These are phyloP conservation scores for Chrysaora quinquecirrha DNA, from an alignment of 30 jellyfish, hydroid and myxozoan genomes.

Conservation along the genomic window DNA sequence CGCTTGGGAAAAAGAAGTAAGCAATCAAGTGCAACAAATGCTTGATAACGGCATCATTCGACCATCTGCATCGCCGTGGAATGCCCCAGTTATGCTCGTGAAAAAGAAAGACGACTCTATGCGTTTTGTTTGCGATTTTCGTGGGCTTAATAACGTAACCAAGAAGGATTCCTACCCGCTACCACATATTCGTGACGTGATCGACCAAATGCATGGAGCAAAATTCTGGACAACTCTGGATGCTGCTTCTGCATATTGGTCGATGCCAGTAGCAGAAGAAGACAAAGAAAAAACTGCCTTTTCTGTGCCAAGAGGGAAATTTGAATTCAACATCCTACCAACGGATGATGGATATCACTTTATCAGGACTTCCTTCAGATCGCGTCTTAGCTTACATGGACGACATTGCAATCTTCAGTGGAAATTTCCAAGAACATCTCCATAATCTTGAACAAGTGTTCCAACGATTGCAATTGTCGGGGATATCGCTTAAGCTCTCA, in stretches of 20 bases:
- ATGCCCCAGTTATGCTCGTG: constrained; percentile 46
- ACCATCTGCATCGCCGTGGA: constrained; percentile 55
- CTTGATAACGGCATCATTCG: constrained; percentile 51
- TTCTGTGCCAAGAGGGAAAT: constrained; percentile 59
- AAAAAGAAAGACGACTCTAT: constrained; percentile 39
- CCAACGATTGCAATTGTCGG: constrained; percentile 20
- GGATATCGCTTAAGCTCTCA: constrained; percentile 45
- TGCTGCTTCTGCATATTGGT: constrained; percentile 67
- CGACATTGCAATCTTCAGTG: constrained; percentile 50
- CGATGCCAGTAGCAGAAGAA: constrained; percentile 43
- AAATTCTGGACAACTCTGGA: constrained; percentile 60
- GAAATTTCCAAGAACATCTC: constrained; percentile 52
- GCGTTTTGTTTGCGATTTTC: constrained; percentile 57
- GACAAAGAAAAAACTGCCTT: constrained; percentile 62
- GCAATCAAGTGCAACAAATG: constrained; percentile 43
- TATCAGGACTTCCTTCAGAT: constrained; percentile 48
- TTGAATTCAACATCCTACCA: constrained; percentile 56
- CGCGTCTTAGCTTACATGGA: constrained; percentile 46
- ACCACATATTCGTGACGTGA: constrained; percentile 58
- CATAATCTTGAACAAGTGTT: constrained; percentile 44
- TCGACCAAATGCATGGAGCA: constrained; percentile 62
- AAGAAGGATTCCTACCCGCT: constrained; percentile 64
- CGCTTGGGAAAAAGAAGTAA: constrained; percentile 57
- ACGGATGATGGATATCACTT: constrained; percentile 48
- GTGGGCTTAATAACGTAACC: constrained; percentile 46